Base-by-base conservation (phyloP, 2,888 invertebrate genomes). In the Tiliacea citrago region DNA sequence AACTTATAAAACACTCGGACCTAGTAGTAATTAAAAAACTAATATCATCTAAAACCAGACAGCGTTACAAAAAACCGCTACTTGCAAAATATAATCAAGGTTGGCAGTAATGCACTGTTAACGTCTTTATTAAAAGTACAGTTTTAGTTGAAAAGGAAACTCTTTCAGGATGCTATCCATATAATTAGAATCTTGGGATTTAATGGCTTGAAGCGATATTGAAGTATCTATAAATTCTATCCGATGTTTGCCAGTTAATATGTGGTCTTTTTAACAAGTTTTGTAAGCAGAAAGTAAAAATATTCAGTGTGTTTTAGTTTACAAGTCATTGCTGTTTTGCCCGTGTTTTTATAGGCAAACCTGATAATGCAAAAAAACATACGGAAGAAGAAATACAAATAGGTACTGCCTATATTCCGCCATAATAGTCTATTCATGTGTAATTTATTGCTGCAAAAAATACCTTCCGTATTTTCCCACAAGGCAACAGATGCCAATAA, bases 171-270 rank as follows among this genome's bases (percentile, higher is more conserved):
- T 63, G 35, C 53, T 89, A 85, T 84, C 82, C 87, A 85, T 90
- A 85, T 89, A 90, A 92, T 92, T 90, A 91, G 90, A 89, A 90
- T 89, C 21, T 49, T 8, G 0, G 2, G 4, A 35, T 42, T 16
- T 21, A 29, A 55, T n/a, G 9, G 13, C 5, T 49, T 8, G 39
- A n/a, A 53, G 29, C 9, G 7, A n/a, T 39, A 29, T 2, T 29
- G 29, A 29, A 29, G 29, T 29, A 3, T 42, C 3, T n/a, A 35
- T 42, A 47, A 57, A 49, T 47, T 47, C 1, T 47, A n/a, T 63
- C 7, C 0, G 0, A 24, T 51, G 60, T 45, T 12, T 16, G 18
- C 10, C 21, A 24, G 21, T 13, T 7, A 21, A 21, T 12, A 1
- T 18, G 0, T 61, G 51, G 6, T 35, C 8, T 51, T 21, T 24